Evolutionary conservation across 2,888 invertebrate genomes (phyloP), one percentile per base, ranked within the genome.

Genomic region (Agrotis segetum): DNA sequence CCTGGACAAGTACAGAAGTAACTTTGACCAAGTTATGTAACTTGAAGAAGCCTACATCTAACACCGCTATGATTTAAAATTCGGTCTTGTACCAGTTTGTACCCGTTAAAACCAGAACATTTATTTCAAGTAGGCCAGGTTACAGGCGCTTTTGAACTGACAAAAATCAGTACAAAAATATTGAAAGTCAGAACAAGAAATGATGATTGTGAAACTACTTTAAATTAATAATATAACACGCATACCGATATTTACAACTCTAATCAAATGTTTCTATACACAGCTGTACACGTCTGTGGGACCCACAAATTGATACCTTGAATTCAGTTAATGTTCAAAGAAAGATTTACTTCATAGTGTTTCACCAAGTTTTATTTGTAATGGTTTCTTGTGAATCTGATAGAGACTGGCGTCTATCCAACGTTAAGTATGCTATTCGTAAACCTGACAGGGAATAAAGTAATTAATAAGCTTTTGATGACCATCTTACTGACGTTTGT

Each of bases 371-470:
- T 64, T 50, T 59, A 67, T 34, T 24, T 19, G 19, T 21, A 53
- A 74, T 74, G 17, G 50, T 40, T 61, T 63, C 49, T 29, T 17
- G n/a, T 67, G 21, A 72, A 63, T 53, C 34, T 1, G 17, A 44
- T 44, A 62, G 19, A 59, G 14, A 40, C 52, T 79, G 74, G 74
- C 80, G 16, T 29, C 0, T 21, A 2, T 49, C 80, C 74, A 67
- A 74, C 19, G 11, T 58, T 46, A 50, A 77, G 40, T 66, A 63
- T 17, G n/a, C n/a, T 6, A 53, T 74, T 74, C 24, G 49, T 67
- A 67, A 24, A 46, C 68, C 63, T 44, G 55, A 47, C 47, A 46
- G 19, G 0, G 14, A 17, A 61, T 44, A 6, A 13, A 29, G 63
- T 55, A 49, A 72, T 65, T 61, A 71, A 50, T 65, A 61, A 72